Conservation (phyloP, 1,140 invertebrate species). For the Teleogryllus occipitalis region DNA sequence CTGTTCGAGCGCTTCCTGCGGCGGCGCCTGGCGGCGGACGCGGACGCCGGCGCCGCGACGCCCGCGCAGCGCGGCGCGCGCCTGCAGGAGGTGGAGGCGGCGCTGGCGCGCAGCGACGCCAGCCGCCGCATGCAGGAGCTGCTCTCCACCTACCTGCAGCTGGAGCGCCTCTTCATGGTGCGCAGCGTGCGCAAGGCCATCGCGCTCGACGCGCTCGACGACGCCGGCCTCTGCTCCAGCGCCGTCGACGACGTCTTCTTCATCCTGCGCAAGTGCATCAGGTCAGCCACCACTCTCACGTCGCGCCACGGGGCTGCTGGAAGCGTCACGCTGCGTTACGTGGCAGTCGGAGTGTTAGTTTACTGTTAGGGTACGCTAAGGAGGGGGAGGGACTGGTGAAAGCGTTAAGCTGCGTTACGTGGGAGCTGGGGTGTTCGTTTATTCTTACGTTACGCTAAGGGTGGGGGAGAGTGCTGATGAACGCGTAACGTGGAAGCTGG, state of each 20-base stretch:
- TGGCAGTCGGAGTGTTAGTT: too few species aligned
- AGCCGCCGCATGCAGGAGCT: slow-evolving; percentile 82
- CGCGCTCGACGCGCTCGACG: slow-evolving; percentile 63
- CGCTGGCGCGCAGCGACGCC: slow-evolving; percentile 68
- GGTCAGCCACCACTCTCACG: too few species aligned
- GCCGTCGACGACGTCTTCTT: slow-evolving; percentile 98
- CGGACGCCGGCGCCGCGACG: slow-evolving; percentile 53
- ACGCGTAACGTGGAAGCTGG: too few species aligned
- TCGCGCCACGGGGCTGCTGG: too few species aligned
- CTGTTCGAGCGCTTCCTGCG: slow-evolving; percentile 85
- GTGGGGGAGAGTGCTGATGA: too few species aligned
- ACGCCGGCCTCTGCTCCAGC: slow-evolving; percentile 68
- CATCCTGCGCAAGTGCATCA: slow-evolving; percentile 91
- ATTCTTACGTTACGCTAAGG: too few species aligned
- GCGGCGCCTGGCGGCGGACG: slow-evolving; percentile 66
- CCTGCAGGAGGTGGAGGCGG: slow-evolving; percentile 52
- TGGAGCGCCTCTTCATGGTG: slow-evolving; percentile 94
- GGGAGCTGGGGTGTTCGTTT: too few species aligned
- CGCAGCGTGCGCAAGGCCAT: slow-evolving; percentile 94
- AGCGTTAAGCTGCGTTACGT: too few species aligned
- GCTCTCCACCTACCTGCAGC: slow-evolving; percentile 78
- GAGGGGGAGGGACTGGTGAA: too few species aligned
- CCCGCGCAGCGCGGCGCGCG: slow-evolving; percentile 45
- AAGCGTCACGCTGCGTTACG: too few species aligned
- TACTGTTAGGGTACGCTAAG: too few species aligned